Evolutionary conservation across 2,888 invertebrate species (phyloP), one percentile per base, ranked within the genome.

Genomic region (Agonopterix heracliana): DNA sequence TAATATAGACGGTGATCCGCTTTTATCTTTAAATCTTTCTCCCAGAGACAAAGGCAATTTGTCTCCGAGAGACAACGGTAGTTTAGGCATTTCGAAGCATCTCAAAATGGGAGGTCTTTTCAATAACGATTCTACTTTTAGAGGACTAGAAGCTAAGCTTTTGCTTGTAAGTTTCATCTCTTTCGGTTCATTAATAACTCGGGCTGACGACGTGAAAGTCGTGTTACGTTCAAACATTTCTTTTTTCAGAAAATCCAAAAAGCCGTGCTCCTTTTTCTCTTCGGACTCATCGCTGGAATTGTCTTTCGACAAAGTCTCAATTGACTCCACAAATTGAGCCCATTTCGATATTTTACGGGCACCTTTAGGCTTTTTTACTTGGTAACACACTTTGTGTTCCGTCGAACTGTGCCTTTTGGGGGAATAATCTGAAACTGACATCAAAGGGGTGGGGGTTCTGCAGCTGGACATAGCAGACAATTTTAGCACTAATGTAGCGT

Each of bases 51-150:
- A 7, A 3, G 56, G 61, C 0, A 57, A 64, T 46, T 68, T 72
- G 0, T 74, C 77, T 0, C 53, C 48, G 1, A 67, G 13, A 0
- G 68, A 54, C 0, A 69, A 9, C 5, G 53, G 45, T 1, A 66
- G 34, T 50, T 78, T 81, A 1, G 81, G 75, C 0, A 83, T 14
- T 1, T 85, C 83, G 9, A 85, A 72, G 50, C 74, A 84, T 41
- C 69, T 71, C 0, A 83, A 45, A 0, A 78, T 63, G 0, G 78
- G 74, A 0, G 69, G 56, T n/a, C 68, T 70, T 14, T 71, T 77
- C 0, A 56, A 3, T 17, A 17, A 17, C 1, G 59, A 5, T 0
- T 80, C 79, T 0, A 69, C 10, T 38, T 66, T 74, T 43, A 74
- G 60, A 0, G 87, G 84, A 2, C 79, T 83, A 0, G 80, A 74